phyloP scores from a whole-genome alignment of 2,113 vertebrate genomes.

The Motacilla tschutschensis region DNA sequence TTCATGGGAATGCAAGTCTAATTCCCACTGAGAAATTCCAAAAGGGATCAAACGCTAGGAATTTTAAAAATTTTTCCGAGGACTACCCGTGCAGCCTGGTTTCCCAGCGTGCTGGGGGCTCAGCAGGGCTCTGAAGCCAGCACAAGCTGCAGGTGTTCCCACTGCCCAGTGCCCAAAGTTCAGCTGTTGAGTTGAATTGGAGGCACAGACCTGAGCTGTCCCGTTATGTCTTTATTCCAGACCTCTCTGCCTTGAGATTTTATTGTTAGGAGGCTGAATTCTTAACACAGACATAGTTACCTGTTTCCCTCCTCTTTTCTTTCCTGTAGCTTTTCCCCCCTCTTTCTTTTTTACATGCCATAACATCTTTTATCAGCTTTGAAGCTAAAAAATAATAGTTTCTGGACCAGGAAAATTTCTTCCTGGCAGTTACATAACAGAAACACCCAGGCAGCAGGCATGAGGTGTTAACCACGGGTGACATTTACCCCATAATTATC shows the following conservation, averaged over 20 bases:
- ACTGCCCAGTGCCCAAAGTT: neutral
- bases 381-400: neutral
- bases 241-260: neutral
- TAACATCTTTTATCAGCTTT: neutral
- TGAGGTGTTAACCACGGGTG: slow-evolving; percentile 48
- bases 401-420: neutral
- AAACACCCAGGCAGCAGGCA: neutral
- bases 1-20: neutral
- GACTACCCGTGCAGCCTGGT: neutral
- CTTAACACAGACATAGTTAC: neutral
- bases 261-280: neutral
- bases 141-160: neutral
- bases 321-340: neutral
- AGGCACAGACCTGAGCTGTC: neutral
- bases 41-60: neutral
- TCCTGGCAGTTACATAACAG: slow-evolving; percentile 53
- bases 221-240: neutral
- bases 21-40: slow-evolving; percentile 3
- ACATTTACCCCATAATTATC: slow-evolving; percentile 31
- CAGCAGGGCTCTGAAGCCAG: neutral
- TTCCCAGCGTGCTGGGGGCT: neutral
- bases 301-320: neutral
- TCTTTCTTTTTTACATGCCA: neutral
- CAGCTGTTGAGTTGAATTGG: neutral
- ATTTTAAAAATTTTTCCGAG: neutral